Base-by-base conservation (phyloP, 2,797 vertebrate genomes). In the Tachyglossus aculeatus region DNA sequence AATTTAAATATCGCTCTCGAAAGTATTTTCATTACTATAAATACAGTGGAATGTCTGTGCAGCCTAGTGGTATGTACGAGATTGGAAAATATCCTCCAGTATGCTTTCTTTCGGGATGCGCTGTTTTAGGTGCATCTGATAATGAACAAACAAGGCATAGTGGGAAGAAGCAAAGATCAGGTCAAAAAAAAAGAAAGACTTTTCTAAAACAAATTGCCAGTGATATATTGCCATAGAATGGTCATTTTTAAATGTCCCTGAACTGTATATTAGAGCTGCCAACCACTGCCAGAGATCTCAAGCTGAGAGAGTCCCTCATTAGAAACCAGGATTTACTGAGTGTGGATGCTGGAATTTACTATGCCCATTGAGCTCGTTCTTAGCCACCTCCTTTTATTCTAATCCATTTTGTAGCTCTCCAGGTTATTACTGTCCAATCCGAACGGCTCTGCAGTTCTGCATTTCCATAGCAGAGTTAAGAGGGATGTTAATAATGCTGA, bases 271-370 rank as follows among this genome's bases (percentile, higher is more conserved):
- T 71, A 19, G 24, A 58, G 33, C 34, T 50, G n/a, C 59, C 47
- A 61, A 9, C 25, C 9, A 70, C 39, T 59, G 44, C 4, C 67
- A 57, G 45, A 24, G 69, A 62, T 31, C 73, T 69, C 55, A 68
- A 63, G 33, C 48, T 80, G 63, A 54, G 33, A 52, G 21, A 21
- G 21, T 54, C 67, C 65, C 55, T 80, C 66, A 41, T 62, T 81
- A 76, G 24, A 5, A 69, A 6, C 24, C 51, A 56, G 52, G 45
- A 77, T 69, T 70, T 74, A 71, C 33, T 67, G 21, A 74, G 25
- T 41, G 54, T 32, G 36, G 32, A 66, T 61, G 62, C 63, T 51
- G 74, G 52, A 61, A 77, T 80, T 84, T 55, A 77, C 1, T 45
- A 32, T 82, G 52, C 10, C 16, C 48, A 25, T 41, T 51, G 36